Conservation (phyloP, 2,888 invertebrate genomes). For the Vandiemenella viatica region DNA sequence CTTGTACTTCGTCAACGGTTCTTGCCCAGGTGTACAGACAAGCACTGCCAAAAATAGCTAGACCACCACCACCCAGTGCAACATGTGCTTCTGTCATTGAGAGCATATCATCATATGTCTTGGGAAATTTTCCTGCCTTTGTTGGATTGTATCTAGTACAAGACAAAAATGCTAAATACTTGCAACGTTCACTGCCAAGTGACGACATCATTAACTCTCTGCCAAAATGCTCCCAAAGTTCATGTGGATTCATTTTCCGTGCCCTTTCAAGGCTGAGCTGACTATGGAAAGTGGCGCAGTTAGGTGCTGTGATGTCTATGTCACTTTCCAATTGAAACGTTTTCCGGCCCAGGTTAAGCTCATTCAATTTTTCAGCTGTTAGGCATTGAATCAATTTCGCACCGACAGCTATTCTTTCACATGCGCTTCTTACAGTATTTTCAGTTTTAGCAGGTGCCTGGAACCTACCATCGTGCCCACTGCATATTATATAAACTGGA, state of each 20-base stretch:
- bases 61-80: slow-evolving; percentile 82
- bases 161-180: slow-evolving; percentile 79
- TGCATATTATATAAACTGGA: slow-evolving; percentile 71
- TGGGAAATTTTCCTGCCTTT: slow-evolving; percentile 35
- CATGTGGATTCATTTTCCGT: slow-evolving; percentile 54
- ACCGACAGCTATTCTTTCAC: slow-evolving; percentile 57
- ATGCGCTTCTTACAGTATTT: slow-evolving; percentile 54
- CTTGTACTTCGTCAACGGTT: slow-evolving; percentile 47
- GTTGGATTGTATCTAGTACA: slow-evolving; percentile 56
- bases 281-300: slow-evolving; percentile 58
- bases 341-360: slow-evolving; percentile 59
- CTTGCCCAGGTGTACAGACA: slow-evolving; percentile 85
- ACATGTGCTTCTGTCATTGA: slow-evolving; percentile 63
- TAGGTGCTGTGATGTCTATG: slow-evolving; percentile 33
- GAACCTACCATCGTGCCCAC: slow-evolving; percentile 63
- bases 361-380: slow-evolving; percentile 72
- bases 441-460: slow-evolving; percentile 47
- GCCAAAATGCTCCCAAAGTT: slow-evolving; percentile 74
- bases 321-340: slow-evolving; percentile 66
- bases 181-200: slow-evolving; percentile 48
- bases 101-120: slow-evolving; percentile 52
- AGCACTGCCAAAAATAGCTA: slow-evolving; percentile 81
- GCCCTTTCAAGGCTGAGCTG: slow-evolving; percentile 53
- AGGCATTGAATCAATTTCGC: slow-evolving; percentile 70
- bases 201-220: slow-evolving; percentile 64